These are phyloP conservation scores for Cryptus armator DNA, from an alignment of 2,888 invertebrate genomes.

Conservation along the genomic window DNA sequence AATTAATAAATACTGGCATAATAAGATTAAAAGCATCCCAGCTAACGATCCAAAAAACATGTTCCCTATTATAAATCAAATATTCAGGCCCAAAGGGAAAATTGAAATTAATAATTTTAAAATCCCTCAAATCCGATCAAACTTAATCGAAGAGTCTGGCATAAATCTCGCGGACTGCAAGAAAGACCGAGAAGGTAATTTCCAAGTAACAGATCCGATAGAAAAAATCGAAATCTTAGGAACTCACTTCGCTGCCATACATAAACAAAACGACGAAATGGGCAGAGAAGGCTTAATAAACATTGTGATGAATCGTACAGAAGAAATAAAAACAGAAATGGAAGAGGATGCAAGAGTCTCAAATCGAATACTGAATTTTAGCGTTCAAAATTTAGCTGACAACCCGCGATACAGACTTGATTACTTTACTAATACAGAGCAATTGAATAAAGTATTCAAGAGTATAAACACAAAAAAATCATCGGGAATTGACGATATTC, in stretches of 20 bases:
- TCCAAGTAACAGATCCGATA: neutral
- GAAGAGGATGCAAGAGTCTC: neutral
- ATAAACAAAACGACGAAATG: slow-evolving; percentile 23
- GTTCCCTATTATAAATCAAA: slow-evolving; percentile 45
- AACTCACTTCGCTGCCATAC: slow-evolving; percentile 1
- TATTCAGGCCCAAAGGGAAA: slow-evolving; percentile 30
- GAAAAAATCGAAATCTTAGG: slow-evolving; percentile 28
- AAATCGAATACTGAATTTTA: neutral
- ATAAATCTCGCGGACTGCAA: neutral
- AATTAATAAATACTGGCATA: slow-evolving; percentile 14
- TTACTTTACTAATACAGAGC: slow-evolving; percentile 22
- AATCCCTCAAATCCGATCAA: neutral
- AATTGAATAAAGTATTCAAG: slow-evolving; percentile 48
- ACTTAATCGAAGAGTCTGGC: neutral
- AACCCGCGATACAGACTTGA: neutral
- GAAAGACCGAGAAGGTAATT: neutral
- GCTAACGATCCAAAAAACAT: slow-evolving; percentile 18
- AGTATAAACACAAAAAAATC: slow-evolving; percentile 21
- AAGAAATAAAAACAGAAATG: neutral
- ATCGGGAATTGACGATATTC: slow-evolving; percentile 16
- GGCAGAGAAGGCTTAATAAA: slow-evolving; percentile 8
- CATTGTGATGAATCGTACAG: neutral
- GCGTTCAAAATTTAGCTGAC: neutral
- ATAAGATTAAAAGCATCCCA: slow-evolving; percentile 27
- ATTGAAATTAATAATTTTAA: slow-evolving; percentile 1